Base-by-base conservation (phyloP, 1,140 invertebrate genomes). In the Drosophila persimilis region DNA sequence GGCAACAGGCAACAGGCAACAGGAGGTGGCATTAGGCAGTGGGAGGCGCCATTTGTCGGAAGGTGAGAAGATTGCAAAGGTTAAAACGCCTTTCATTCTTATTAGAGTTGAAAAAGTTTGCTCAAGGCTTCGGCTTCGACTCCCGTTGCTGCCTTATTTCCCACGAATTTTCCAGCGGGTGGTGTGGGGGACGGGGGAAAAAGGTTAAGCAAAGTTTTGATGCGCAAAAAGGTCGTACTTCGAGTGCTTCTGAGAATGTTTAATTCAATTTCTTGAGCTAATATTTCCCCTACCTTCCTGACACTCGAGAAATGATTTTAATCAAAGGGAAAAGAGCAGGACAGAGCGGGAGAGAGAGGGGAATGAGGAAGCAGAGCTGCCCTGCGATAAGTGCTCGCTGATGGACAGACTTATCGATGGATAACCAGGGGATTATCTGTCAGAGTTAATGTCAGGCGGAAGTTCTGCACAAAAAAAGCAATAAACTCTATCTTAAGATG, bases 231-330 rank as follows among this genome's bases (percentile, higher is more conserved):
- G 63, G 63, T 50, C 48, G 22, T n/a, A 6, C 13, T 54, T 22
- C n/a, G 24, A 56, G 58, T 62, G 51, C 39, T 80, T 66, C 67
- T 41, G 54, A 9, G 54, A 77, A 77, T 77, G 46, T 63, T 51
- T 73, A 70, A 81, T 75, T 75, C 58, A 75, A 83, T 75, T 83
- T 83, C 46, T 58, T 69, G 3, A 57, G 77, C 44, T 59, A 77
- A 67, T 77, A 67, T 77, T 73, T 56, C 50, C n/a, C 2, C 24
- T 13, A 6, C 31, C 31, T 35, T 35, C 2, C 4, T 13, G 11
- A 3, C 11, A 3, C 31, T 39, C 35, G 3, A 39, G 35, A 39
- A 13, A 3, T 5, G 35, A 11, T 39, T 39, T 39, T 39, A 39
- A 39, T 39, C 35, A 39, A 39, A 39, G 35, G 35, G 3, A 39